A percentile compares a stretch with the other conserved stretches of the same genome.
Conservation (phyloP, 1,140 invertebrate genomes). For the Antheraea pernyi region DNA sequence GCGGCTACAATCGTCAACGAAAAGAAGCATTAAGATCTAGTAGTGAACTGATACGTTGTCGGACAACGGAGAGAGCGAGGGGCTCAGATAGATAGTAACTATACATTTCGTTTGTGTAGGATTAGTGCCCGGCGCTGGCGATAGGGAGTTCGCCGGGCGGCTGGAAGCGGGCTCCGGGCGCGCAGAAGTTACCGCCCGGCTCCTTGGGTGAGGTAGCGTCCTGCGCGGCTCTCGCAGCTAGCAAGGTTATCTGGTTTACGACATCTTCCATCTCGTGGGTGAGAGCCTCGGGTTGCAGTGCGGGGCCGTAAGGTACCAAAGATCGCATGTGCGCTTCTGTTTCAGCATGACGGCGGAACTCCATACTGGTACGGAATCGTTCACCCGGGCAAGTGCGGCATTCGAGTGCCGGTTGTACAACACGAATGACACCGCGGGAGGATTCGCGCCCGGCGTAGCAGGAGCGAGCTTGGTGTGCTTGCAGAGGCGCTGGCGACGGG, state of each 20-base stretch:
- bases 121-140: conserved; percentile 81
- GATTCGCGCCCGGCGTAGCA: conserved; percentile 84
- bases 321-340: conserved; percentile 77
- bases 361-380: conserved; percentile 79
- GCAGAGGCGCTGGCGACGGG: conserved; percentile 85
- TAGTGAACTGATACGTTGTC: conserved; percentile 78
- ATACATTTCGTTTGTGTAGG: conserved; percentile 73
- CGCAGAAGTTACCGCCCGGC: conserved; percentile 79
- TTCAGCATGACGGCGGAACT: conserved; percentile 86
- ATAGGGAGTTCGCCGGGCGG: conserved; percentile 77
- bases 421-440: conserved; percentile 82
- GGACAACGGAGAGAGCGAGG: conserved; percentile 74
- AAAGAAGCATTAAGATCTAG: conserved; percentile 77
- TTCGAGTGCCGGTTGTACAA: conserved; percentile 85
- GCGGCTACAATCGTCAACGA: conserved; percentile 68
- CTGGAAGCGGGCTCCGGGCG: conserved; percentile 77
- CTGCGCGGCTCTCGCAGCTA: conserved; percentile 85
- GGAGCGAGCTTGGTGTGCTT: conserved; percentile 84
- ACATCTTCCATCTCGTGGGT: conserved; percentile 91
- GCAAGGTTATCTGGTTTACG: conserved; percentile 89
- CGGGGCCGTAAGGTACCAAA: conserved; percentile 45
- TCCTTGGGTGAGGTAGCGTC: conserved; percentile 69
- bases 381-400: conserved; percentile 85
- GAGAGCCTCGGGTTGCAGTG: conserved; percentile 79
- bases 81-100: conserved; percentile 72